Evolutionary conservation across 2,797 vertebrate species (phyloP), one percentile per base, ranked within the genome.

Genomic region (Neolamprologus multifasciatus): DNA sequence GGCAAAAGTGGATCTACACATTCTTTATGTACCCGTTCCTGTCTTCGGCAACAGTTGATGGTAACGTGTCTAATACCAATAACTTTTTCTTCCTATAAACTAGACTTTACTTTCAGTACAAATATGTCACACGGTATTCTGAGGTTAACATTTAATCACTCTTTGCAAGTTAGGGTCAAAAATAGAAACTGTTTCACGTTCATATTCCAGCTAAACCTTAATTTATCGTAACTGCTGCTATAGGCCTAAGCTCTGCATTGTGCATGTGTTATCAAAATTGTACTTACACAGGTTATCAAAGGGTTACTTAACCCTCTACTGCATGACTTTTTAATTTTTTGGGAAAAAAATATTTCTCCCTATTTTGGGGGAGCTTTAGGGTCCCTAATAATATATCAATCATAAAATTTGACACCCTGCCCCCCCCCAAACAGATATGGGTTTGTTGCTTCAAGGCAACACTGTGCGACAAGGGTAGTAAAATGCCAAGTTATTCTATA

Each of bases 21-120:
- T 96, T 96, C 90, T 97, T 97, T 43, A 96, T 97, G 94, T 95
- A 96, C 71, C 96, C 97, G 2, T 97, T 97, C 89, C 94, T 97
- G 78, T 96, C 96, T 17, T 88, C 93, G 88, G 84, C 94, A 26
- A 51, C 87, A 54, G 82, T 94, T 8, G 71, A 86, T 9, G 97
- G 97, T 97, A 92, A 85, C 29, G 4, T 26, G n/a, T 76, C 55
- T 26, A 33, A 31, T 76, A 31, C 45, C 17, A n/a, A 50, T 50
- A 50, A 76, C 17, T n/a, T 8, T 76, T 31, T n/a, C n/a, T 69
- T 13, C 26, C 29, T 13, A 69, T 50, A 1, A 78, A 54, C 12
- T 14, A 5, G 7, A 57, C 23, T 48, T 74, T 48, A 48, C 69
- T 31, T 50, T 74, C 40, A 45, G 9, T 45, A 29, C 16, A 45